Evolutionary conservation across 2,888 invertebrate genomes (phyloP), one percentile per base, ranked within the genome.

Genomic region (Polydesmus complanatus): DNA sequence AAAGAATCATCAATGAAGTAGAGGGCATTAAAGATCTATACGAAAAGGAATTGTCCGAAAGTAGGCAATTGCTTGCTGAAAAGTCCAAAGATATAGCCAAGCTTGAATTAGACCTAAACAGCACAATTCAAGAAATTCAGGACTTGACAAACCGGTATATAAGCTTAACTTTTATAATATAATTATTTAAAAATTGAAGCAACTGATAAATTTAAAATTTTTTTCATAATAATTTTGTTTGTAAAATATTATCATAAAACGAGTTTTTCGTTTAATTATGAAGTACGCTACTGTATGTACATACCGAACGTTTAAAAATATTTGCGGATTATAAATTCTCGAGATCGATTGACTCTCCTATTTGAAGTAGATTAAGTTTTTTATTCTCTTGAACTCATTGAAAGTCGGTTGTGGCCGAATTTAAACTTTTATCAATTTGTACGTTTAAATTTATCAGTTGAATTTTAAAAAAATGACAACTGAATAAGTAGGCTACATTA

Each of bases 31-130:
- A 92, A 75, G 82, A 84, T 58, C 85, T 93, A 79, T 97, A 93
- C 71, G 95, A 96, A 73, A 83, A 84, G 73, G 96, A 97, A 75
- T 77, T 97, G 63, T 81, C 84, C 54, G 95, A 95, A 71, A 90
- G 95, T 22, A 81, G 96, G 64, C 88, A 87, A 72, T 76, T 94
- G 51, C 77, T 97, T 68, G 97, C 97, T 72, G 93, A 93, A 65
- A 88, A 89, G 1, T 86, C 94, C 18, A 84, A 86, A 58, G 95
- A 96, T 70, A 90, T 92, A 75, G 93, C 94, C 1, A 89, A 88
- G 71, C 78, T 95, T 57, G 93, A 95, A 75, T 89, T 97, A 67
- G 95, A 97, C 71, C 82, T 85, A 50, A 90, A 89, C 75, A 85
- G 91, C 65, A 77, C 90, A 58, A 84, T 84, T 76, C 89, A 89